phyloP scores from a whole-genome alignment of 2,888 invertebrate genomes.

The Acrocera orbiculus region DNA sequence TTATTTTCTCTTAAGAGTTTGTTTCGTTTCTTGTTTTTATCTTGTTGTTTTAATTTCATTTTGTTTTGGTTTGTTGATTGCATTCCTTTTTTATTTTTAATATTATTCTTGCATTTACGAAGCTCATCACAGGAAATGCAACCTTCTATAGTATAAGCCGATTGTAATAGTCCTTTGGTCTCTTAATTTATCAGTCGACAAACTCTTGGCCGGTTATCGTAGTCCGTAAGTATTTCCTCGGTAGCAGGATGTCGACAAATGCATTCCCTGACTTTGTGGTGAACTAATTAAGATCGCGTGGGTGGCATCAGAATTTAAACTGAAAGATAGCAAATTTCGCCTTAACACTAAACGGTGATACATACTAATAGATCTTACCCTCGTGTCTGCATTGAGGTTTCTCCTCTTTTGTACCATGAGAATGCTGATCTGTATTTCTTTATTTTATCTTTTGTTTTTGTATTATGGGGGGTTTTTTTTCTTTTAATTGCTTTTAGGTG shows the following conservation, averaged over 20 bases:
- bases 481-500: conserved; percentile 3
- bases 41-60: no score
- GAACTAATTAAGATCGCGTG: conserved; percentile 15
- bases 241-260: no score
- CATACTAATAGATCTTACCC: not conserved
- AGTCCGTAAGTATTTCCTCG: not conserved
- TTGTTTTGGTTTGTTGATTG: no score
- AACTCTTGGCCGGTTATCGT: not conserved
- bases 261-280: not conserved
- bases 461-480: not conserved
- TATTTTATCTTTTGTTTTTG: not conserved
- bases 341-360: conserved; percentile 14
- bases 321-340: conserved; percentile 15
- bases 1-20: no score
- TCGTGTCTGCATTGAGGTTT: no score
- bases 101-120: no score
- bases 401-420: no score
- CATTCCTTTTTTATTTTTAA: no score
- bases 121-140: no score
- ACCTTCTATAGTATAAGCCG: no score
- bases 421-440: not conserved
- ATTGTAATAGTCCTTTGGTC: no score
- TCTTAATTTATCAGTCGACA: conserved; percentile 9
- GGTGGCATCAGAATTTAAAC: conserved; percentile 14
- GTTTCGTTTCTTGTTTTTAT: no score